Evolutionary conservation across 2,888 invertebrate genomes (phyloP), one percentile per base, ranked within the genome.

Genomic region (Drosophila suboccidentalis): DNA sequence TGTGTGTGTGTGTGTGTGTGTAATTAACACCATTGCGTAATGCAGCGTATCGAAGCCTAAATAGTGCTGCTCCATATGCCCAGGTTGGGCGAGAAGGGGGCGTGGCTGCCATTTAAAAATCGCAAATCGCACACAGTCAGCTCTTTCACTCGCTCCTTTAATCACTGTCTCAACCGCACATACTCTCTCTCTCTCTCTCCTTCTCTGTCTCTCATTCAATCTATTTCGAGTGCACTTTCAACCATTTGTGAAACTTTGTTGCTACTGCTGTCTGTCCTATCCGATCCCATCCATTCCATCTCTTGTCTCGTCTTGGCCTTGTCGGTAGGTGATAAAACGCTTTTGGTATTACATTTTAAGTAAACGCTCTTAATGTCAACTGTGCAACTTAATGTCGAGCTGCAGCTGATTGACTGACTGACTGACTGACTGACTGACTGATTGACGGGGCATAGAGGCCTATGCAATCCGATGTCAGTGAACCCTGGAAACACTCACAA

Each of bases 21-120:
- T 90, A 91, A 91, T 91, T 91, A 91, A 91, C 91, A 91, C 91
- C 91, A 89, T 91, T 91, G 91, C 91, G 91, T 91, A 91, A 91
- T 91, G 91, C 91, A 90, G 90, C 91, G 88, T 90, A 91, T 91
- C 91, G 91, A 91, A 91, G 91, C 91, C 91, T 86, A 89, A 89
- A 83, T 84, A 91, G 88, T 91, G 90, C 86, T 82, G 78, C 86
- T 85, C 89, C 89, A 89, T 84, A 87, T 89, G 79, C 69, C 79
- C 68, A 87, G 64, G 47, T 15, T 55, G 61, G 65, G 60, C 38
- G 51, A 61, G 47, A 46, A 57, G 74, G 59, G 51, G 81, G 74
- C 70, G 71, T 83, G 65, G 71, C 81, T 77, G 78, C 85, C 85
- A 85, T 89, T 89, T 87, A 86, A 75, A 71, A 68, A 74, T 50